Percentiles rank a stretch among this genome's conserved stretches.
These are phyloP conservation scores for Drymonia ruficornis DNA, from an alignment of 2,888 invertebrate species.

Conservation along the genomic window DNA sequence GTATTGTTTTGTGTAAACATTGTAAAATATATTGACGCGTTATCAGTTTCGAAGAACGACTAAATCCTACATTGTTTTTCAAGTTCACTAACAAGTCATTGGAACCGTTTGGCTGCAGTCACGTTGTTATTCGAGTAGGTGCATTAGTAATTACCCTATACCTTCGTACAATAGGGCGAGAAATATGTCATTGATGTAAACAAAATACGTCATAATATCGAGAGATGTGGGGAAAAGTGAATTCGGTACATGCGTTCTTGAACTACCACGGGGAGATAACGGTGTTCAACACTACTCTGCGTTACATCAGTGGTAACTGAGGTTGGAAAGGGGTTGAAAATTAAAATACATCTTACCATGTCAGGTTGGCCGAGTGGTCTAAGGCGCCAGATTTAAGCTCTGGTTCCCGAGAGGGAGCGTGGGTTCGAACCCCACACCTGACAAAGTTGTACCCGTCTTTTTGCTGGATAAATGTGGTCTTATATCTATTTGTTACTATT, in stretches of 20 bases:
- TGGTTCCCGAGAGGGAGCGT: slow-evolving; percentile 93
- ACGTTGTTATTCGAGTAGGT: background rate
- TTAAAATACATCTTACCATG: slow-evolving; percentile 34
- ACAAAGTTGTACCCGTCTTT: slow-evolving; percentile 53
- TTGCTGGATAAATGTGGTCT: background rate
- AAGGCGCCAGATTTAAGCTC: slow-evolving; percentile 94
- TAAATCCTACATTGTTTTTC: background rate
- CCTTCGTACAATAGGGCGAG: background rate
- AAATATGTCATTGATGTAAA: background rate
- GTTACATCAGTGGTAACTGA: too few species aligned
- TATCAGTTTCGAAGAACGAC: background rate
- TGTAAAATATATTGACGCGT: slow-evolving; percentile 2
- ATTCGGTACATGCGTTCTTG: too few species aligned
- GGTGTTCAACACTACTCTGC: too few species aligned
- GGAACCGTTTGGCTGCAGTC: background rate
- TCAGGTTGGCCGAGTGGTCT: slow-evolving; percentile 94
- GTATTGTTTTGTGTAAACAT: background rate
- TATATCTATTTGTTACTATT: too few species aligned
- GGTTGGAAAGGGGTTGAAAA: background rate
- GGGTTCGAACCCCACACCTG: slow-evolving; percentile 94
- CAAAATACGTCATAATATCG: background rate
- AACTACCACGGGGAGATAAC: too few species aligned
- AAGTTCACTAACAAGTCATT: background rate
- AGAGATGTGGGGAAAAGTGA: too few species aligned
- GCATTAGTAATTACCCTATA: background rate